A percentile compares a stretch with the other conserved stretches of the same genome.
Conservation (phyloP, 2,888 invertebrate genomes). For the Muscina levida region DNA sequence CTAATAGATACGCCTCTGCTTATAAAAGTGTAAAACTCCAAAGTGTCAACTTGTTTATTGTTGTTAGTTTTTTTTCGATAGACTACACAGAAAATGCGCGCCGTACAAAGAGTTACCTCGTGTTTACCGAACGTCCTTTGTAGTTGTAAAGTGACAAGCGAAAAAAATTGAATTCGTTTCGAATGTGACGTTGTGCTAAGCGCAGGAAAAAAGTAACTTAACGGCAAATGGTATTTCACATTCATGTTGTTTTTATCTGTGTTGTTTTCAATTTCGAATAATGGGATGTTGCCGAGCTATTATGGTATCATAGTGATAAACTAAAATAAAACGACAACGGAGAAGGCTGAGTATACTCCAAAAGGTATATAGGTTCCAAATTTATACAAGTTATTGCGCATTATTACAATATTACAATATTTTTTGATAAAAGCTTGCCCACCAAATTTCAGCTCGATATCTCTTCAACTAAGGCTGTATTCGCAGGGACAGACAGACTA, state of each 20-base stretch:
- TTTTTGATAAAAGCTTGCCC: too few species aligned
- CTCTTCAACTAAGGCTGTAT: too few species aligned
- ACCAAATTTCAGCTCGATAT: too few species aligned
- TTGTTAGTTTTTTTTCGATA: not conserved
- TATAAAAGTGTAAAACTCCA: not conserved
- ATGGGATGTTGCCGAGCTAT: constrained; percentile 6
- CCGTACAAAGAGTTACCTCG: constrained; percentile 5
- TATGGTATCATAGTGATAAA: too few species aligned
- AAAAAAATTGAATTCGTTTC: constrained; percentile 13
- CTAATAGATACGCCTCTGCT: not conserved
- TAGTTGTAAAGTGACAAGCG: not conserved
- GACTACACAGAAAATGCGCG: not conserved
- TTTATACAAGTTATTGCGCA: too few species aligned
- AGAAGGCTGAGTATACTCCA: too few species aligned
- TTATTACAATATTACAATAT: too few species aligned
- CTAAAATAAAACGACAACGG: not conserved
- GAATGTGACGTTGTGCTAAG: not conserved
- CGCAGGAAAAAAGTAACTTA: not conserved
- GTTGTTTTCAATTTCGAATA: not conserved
- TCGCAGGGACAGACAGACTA: too few species aligned
- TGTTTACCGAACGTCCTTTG: not conserved
- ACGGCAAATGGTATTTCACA: not conserved
- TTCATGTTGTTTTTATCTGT: not conserved
- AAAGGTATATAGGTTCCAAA: too few species aligned
- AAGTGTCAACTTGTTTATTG: not conserved